Percentiles rank a stretch among this genome's conserved stretches.
These are phyloP conservation scores for Parazoanthus atlanticus DNA, from an alignment of 92 coral and sea anemone genomes.

Conservation along the genomic window DNA sequence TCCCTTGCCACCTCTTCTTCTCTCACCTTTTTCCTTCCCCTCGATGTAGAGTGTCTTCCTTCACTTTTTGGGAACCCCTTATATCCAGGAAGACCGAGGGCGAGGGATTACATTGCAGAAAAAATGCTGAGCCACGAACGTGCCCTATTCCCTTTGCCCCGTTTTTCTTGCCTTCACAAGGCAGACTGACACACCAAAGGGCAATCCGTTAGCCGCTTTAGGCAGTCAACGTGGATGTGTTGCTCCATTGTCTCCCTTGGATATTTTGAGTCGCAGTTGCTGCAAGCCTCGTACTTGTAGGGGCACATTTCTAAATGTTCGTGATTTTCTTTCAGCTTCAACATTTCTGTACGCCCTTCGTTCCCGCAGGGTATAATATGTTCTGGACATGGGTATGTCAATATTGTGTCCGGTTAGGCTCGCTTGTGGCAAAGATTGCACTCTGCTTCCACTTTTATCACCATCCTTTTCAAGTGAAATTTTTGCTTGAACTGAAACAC, in stretches of 20 bases:
- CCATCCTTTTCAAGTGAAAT: conserved; percentile 10
- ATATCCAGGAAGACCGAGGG: no score
- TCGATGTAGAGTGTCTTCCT: no score
- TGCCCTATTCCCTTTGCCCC: neutral
- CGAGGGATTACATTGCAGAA: no score
- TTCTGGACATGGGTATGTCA: conserved; percentile 10
- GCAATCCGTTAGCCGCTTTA: conserved; percentile 16
- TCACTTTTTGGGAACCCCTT: no score
- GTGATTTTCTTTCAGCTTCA: conserved; percentile 3
- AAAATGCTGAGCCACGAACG: neutral
- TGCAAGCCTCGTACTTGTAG: conserved; percentile 7
- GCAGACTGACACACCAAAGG: conserved; percentile 17
- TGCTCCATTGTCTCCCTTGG: neutral
- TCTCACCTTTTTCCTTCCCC: no score
- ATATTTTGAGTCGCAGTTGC: neutral
- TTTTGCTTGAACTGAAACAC: conserved; percentile 25
- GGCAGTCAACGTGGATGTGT: neutral
- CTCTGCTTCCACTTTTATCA: neutral
- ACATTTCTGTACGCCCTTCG: neutral
- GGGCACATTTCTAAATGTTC: conserved; percentile 21
- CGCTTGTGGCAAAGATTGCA: conserved; percentile 15
- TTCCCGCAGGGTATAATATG: conserved; percentile 4
- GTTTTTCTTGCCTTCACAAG: neutral
- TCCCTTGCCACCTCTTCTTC: no score
- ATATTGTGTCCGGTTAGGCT: neutral